Conservation (phyloP, 2,888 invertebrate species). For the Cataglyphis altisquamis region DNA sequence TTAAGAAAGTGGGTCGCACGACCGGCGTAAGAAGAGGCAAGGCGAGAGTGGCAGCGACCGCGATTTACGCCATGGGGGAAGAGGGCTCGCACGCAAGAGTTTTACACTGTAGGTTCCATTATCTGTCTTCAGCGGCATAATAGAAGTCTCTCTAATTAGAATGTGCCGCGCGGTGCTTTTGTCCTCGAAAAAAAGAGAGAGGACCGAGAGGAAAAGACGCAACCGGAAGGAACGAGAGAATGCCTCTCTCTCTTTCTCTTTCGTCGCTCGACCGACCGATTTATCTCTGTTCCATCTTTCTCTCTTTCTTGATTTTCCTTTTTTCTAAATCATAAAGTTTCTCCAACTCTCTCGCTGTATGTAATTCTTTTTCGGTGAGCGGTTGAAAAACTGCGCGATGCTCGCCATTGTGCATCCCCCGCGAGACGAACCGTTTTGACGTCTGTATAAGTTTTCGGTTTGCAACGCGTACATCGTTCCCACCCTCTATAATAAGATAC, state of each 20-base stretch:
- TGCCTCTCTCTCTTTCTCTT: constrained; percentile 9
- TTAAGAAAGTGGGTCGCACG: constrained; percentile 82
- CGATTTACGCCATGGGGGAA: constrained; percentile 69
- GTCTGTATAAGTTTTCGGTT: constrained; percentile 35
- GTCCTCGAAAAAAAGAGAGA: constrained; percentile 49
- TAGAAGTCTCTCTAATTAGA: constrained; percentile 76
- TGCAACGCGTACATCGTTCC: constrained; percentile 3
- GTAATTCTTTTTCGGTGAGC: constrained; percentile 43
- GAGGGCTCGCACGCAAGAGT: constrained; percentile 67
- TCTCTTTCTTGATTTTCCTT: neutral
- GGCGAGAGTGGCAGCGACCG: constrained; percentile 47
- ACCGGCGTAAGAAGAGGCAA: constrained; percentile 52
- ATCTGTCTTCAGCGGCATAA: constrained; percentile 76
- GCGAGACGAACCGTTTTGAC: constrained; percentile 41
- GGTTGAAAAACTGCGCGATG: constrained; percentile 27
- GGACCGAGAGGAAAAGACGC: neutral
- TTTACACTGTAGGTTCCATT: constrained; percentile 76
- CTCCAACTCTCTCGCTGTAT: constrained; percentile 20
- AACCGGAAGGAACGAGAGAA: constrained; percentile 25
- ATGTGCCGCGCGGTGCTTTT: constrained; percentile 72
- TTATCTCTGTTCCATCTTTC: constrained; percentile 46
- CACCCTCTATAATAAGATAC: constrained; percentile 54
- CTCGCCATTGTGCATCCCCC: constrained; percentile 31
- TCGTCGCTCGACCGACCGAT: constrained; percentile 49
- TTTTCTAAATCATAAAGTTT: constrained; percentile 55